Base-by-base conservation (phyloP, 2,888 invertebrate species). In the Zootermopsis nevadensis region DNA sequence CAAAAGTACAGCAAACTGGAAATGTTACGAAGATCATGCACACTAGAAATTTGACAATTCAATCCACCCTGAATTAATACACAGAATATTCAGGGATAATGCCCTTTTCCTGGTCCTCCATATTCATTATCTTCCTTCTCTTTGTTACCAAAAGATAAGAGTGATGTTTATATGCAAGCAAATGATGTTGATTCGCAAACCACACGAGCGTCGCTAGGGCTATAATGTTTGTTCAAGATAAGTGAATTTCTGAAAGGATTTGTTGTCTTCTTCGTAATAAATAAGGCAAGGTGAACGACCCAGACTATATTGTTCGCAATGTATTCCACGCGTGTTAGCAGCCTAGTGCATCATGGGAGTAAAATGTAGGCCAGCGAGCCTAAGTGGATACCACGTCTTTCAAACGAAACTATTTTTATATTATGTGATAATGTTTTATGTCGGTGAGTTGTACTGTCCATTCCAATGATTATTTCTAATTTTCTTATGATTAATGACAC, bases 201-300 rank as follows among this genome's bases (percentile, higher is more conserved):
- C 30, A 66, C 30, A 66, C 27, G 30, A 66, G 66, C 66, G 48
- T 48, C 48, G 30, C 0, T 8, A 27, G 69, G 33, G 6, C 3
- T 19, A 69, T 33, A 69, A 31, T 69, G 33, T 69, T 69, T 69
- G 27, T 69, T 69, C 22, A 31, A 69, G 69, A 69, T 69, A 69
- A 69, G 22, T 22, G 69, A 33, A 69, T 69, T 69, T 69, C 69
- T 69, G 69, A 69, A 69, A 69, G 69, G 69, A 69, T 33, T 69
- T 69, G 31, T 69, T 69, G 69, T 69, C 66, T 66, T 66, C 66
- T 66, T 27, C 12, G 10, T 27, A 7, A 66, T 66, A 15, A 15
- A 66, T 3, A 10, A 66, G 3, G 15, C 27, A 66, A 66, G 66
- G 66, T 66, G 66, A 66, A 66, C 66, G 66, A 66, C 66, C 66